Percentiles rank a stretch among this genome's conserved stretches.
Evolutionary conservation across 2,888 invertebrate genomes (phyloP).

Genomic region (Tridacna crocea): DNA sequence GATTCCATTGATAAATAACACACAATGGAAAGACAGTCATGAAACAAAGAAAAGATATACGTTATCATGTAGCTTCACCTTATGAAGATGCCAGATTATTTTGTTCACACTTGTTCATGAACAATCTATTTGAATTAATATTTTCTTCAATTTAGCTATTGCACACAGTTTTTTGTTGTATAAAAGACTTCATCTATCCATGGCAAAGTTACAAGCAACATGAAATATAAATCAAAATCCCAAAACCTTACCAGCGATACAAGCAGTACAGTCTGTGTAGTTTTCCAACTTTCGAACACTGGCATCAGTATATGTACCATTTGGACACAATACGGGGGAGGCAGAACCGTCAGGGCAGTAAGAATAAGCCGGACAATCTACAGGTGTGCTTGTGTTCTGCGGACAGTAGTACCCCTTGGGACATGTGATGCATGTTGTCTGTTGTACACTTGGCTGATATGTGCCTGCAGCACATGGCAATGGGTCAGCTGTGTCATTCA

Average conservation of each 20-base stretch:
- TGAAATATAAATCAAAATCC: no score
- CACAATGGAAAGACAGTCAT: no score
- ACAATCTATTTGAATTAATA: no score
- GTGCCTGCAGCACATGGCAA: slow-evolving; percentile 75
- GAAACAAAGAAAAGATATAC: no score
- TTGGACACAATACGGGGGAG: slow-evolving; percentile 75
- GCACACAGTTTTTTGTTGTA: no score
- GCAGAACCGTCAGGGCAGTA: slow-evolving; percentile 79
- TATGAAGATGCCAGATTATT: no score
- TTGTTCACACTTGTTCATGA: no score
- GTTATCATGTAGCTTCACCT: no score
- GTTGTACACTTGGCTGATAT: slow-evolving; percentile 75
- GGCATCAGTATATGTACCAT: slow-evolving; percentile 78
- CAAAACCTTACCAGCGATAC: slow-evolving; percentile 73
- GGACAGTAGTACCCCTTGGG: slow-evolving; percentile 74
- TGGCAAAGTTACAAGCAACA: no score
- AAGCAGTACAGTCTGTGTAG: slow-evolving; percentile 72
- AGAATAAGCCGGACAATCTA: slow-evolving; percentile 77
- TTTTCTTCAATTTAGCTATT: no score
- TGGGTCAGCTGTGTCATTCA: slow-evolving; percentile 69
- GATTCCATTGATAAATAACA: no score
- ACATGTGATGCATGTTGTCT: slow-evolving; percentile 69
- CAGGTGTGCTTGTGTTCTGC: slow-evolving; percentile 74
- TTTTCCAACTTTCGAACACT: slow-evolving; percentile 66
- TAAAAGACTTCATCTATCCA: no score